Conservation (phyloP, 2,113 vertebrate genomes). For the Scomber scombrus region DNA sequence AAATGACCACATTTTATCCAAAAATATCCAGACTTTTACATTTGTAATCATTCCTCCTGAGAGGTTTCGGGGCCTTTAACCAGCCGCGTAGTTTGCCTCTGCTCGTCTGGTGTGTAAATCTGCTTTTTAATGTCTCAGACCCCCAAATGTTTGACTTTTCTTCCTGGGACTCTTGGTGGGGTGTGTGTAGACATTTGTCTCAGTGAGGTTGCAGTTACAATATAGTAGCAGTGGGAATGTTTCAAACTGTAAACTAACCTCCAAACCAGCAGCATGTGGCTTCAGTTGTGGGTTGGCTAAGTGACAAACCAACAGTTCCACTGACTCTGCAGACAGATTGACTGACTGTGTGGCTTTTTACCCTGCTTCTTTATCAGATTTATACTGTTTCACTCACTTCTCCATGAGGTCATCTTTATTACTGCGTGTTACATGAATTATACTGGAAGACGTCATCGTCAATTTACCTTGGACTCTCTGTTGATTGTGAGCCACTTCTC, state of each 20-base stretch:
- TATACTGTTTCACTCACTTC: background rate
- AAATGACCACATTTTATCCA: too few relatives aligned
- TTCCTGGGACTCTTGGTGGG: too few relatives aligned
- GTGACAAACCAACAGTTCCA: constrained; percentile 51
- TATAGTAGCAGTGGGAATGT: background rate
- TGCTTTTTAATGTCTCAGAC: too few relatives aligned
- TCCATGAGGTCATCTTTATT: background rate
- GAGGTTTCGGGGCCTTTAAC: too few relatives aligned
- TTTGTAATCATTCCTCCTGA: too few relatives aligned
- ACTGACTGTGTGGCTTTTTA: background rate
- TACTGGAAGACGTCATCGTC: background rate
- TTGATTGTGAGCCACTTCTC: background rate
- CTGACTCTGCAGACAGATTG: constrained; percentile 6
- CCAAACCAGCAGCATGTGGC: constrained; percentile 72
- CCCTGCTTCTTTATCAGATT: constrained; percentile 6
- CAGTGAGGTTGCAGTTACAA: background rate
- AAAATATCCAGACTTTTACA: too few relatives aligned
- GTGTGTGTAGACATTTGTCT: too few relatives aligned
- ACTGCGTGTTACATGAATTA: background rate
- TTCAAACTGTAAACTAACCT: constrained; percentile 51
- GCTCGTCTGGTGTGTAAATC: too few relatives aligned
- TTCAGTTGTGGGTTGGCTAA: constrained; percentile 72
- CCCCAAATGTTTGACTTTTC: too few relatives aligned
- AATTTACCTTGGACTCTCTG: background rate
- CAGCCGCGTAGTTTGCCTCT: too few relatives aligned